A percentile compares a stretch with the other conserved stretches of the same genome.
These are phyloP conservation scores for Aphelinus atriplicis DNA, from an alignment of 1,140 invertebrate species.

Conservation along the genomic window DNA sequence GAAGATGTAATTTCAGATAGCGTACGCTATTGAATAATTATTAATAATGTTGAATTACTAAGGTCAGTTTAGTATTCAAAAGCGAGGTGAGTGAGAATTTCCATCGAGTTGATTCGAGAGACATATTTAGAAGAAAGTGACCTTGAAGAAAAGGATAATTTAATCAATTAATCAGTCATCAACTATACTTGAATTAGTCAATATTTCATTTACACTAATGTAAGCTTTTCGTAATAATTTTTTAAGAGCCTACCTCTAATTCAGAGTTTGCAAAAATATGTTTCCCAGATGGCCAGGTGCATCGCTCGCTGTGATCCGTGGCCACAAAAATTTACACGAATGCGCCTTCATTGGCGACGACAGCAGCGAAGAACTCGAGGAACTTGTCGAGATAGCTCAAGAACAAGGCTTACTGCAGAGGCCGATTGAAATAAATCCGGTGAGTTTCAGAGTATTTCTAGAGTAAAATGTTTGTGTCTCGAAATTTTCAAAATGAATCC, in stretches of 20 bases:
- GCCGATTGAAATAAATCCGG: conserved; percentile 19
- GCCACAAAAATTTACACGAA: conserved; percentile 79
- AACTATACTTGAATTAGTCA: conserved; percentile 17
- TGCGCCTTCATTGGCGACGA: conserved; percentile 84
- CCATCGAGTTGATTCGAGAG: no score
- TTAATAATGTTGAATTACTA: no score
- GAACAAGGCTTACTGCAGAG: conserved; percentile 47
- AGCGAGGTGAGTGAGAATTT: no score
- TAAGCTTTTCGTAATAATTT: neutral
- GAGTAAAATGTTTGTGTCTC: no score
- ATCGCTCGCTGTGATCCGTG: conserved; percentile 78
- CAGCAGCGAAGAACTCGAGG: conserved; percentile 77
- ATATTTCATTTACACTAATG: neutral
- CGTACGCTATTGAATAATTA: no score
- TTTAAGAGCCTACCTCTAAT: neutral
- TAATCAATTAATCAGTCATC: no score
- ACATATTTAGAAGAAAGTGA: no score
- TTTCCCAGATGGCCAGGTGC: conserved; percentile 75
- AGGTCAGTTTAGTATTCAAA: no score
- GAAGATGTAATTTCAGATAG: no score
- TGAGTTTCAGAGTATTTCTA: conserved; percentile 28
- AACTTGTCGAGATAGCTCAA: conserved; percentile 66
- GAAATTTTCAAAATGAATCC: no score
- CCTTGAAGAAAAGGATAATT: no score
- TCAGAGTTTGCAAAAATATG: no score